Conservation (phyloP, 2,797 vertebrate genomes). For the Arnoldichthys spilopterus region DNA sequence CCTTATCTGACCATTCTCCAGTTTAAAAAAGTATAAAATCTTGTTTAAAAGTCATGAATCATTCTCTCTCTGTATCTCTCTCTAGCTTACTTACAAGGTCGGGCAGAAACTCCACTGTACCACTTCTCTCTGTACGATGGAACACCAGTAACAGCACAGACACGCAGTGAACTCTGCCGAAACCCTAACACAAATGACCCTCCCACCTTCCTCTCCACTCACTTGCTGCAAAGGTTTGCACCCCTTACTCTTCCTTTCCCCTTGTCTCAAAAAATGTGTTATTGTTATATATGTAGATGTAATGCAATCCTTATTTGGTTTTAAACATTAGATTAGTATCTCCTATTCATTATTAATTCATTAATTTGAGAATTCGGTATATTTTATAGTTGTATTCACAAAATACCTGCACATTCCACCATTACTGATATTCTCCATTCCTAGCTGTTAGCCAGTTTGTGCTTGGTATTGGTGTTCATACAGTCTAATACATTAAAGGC, state of each 20-base stretch:
- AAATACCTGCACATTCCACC: neutral
- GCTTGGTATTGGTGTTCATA: no score
- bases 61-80: conserved; percentile 4
- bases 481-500: no score
- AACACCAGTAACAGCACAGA: conserved; percentile 93
- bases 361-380: neutral
- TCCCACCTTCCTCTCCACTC: conserved; percentile 91
- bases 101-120: conserved; percentile 93
- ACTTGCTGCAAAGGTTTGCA: conserved; percentile 91
- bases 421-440: neutral
- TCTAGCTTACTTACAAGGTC: conserved; percentile 89
- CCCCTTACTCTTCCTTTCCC: neutral
- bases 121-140: conserved; percentile 95
- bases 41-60: neutral
- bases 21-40: neutral
- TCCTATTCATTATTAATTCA: neutral
- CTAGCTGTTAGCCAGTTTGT: neutral
- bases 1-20: no score
- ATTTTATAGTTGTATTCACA: neutral
- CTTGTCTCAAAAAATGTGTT: no score
- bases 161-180: conserved; percentile 91
- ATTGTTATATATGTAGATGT: no score
- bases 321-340: no score
- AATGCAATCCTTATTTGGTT: no score
- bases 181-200: conserved; percentile 90